Base-by-base conservation (phyloP, 2,113 vertebrate species). In the Dipodomys merriami region DNA sequence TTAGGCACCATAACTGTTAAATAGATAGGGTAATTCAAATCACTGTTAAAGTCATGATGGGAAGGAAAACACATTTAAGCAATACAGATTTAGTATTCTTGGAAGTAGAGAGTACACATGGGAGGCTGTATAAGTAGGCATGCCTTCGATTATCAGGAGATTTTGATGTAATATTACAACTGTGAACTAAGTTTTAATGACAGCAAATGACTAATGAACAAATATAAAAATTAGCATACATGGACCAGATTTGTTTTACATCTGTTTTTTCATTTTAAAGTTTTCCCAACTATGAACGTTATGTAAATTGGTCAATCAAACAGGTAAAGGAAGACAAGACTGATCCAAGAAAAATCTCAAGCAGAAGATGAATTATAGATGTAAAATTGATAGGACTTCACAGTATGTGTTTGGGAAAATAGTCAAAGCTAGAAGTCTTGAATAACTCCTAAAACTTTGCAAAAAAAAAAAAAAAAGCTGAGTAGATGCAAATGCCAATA, bases 141-240 rank as follows among this genome's bases (percentile, higher is more conserved):
- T 13, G 2, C 22, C 15, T 2, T 15, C 60, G 2, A 67, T 20
- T 7, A 67, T 13, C 10, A 25, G 49, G 19, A 73, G 25, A 2
- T 85, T 73, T 79, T 6, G 64, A 67, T 84, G 23, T 16, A 35
- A n/a, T 71, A 29, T 7, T 33, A 78, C 35, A 27, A 81, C 20
- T 89, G 76, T 53, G 25, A 89, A 74, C 18, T 77, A 69, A 64
- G 73, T 69, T 69, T 71, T 78, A 19, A 94, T 73, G 35, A 65
- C 11, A 69, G 6, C 60, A 30, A 74, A 91, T n/a, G 92, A 33
- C 11, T 86, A 67, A 74, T 67, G 33, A 83, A 13, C 81, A 67
- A 6, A 73, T 91, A 87, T 83, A 65, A 93, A 27, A 60, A 60
- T 79, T 53, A 12, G 1, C 2, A 68, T 57, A 12, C 57, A 67